These are phyloP conservation scores for Catharus ustulatus DNA, from an alignment of 2,797 vertebrate species.

Conservation along the genomic window DNA sequence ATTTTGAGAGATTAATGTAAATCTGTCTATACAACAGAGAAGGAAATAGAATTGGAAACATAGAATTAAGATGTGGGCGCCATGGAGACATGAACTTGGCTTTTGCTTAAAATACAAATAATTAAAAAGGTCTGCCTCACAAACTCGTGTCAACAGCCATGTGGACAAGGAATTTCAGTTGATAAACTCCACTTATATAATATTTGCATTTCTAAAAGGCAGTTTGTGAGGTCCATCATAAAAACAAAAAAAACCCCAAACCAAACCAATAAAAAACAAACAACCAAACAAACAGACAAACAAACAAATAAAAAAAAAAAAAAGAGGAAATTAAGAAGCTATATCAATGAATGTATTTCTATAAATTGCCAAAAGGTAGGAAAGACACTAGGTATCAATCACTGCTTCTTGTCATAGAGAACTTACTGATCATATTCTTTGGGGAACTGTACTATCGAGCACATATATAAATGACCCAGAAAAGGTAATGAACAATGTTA, in stretches of 20 bases:
- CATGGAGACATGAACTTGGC: not conserved
- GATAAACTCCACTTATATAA: not conserved
- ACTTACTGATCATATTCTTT: not conserved
- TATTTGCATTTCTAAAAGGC: not conserved
- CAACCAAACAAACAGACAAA: no score
- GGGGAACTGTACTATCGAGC: not conserved
- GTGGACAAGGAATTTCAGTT: not conserved
- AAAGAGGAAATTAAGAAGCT: not conserved
- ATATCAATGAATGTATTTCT: not conserved
- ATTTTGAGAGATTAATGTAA: not conserved
- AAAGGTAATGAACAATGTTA: not conserved
- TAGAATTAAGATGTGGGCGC: not conserved
- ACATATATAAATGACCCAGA: not conserved
- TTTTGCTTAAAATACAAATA: not conserved
- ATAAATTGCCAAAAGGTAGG: not conserved
- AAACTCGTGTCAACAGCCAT: not conserved
- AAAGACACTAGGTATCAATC: not conserved
- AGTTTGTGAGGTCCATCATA: not conserved
- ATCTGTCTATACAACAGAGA: not conserved
- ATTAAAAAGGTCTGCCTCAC: not conserved
- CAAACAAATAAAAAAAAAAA: no score
- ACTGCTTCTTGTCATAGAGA: not conserved
- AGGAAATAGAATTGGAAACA: not conserved
- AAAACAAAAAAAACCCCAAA: no score
- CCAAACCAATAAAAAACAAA: no score